These are phyloP conservation scores for Melanotaenia pygmaea DNA, from an alignment of 2,797 vertebrate genomes.

Conservation along the genomic window DNA sequence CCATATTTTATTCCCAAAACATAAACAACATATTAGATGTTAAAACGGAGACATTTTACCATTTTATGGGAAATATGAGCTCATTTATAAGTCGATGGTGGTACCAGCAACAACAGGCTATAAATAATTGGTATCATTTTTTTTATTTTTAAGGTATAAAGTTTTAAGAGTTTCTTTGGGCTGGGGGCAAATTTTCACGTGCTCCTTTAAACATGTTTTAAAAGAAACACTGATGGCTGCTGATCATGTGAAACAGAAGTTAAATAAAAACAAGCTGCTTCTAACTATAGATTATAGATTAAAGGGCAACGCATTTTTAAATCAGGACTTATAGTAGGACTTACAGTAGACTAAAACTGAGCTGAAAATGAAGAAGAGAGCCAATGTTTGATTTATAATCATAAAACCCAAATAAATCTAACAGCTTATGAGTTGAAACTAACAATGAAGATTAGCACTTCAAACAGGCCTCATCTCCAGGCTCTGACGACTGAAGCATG, in stretches of 20 bases:
- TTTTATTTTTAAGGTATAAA: no score
- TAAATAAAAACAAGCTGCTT: background rate
- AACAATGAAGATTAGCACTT: conserved; percentile 63
- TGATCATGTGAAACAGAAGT: background rate
- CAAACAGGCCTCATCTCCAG: conserved; percentile 37
- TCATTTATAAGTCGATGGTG: background rate
- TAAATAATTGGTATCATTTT: no score
- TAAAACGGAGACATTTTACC: no score
- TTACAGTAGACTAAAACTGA: background rate
- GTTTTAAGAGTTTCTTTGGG: no score
- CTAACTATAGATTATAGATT: background rate
- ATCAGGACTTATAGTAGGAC: background rate
- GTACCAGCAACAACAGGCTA: no score
- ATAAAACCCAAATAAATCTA: background rate
- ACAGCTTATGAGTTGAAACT: conserved; percentile 19
- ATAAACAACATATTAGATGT: no score
- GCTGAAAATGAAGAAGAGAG: background rate
- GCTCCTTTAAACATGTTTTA: background rate
- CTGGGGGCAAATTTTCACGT: background rate
- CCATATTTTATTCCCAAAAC: no score
- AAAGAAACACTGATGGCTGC: background rate
- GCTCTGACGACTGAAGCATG: conserved; percentile 20
- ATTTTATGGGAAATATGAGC: background rate
- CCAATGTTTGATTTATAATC: background rate
- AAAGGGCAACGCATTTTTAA: background rate